Evolutionary conservation across 1,140 invertebrate genomes (phyloP), one percentile per base, ranked within the genome.

Genomic region (Drosophila ficusphila): DNA sequence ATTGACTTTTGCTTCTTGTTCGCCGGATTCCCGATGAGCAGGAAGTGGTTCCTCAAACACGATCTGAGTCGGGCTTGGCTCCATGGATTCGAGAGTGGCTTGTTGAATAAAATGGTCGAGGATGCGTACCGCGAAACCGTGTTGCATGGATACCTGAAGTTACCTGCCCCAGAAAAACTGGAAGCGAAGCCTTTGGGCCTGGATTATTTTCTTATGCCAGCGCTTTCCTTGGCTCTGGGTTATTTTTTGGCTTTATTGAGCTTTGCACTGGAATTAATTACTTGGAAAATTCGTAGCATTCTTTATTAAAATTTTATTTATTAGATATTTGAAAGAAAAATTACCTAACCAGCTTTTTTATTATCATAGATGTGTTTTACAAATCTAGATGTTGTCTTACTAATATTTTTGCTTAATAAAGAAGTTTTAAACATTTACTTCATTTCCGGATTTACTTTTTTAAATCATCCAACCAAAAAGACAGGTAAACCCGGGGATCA

Each of bases 11-110:
- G 25, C 23, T 83, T 75, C 6, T 16, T 67, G 0, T 44, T 83
- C 7, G 57, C 62, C 7, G 79, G 79, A 0, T 83, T 61, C 21
- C 74, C 79, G 14, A 75, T 83, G 74, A 71, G 52, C 9, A 48
- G 31, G 0, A 47, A 82, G n/a, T 83, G 57, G 57, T 38, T 74
- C 12, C 49, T 83, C 1, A 77, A 82, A 25, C 12, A 64, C 1
- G 68, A 83, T 9, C 29, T 83, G 1, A 78, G 79, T 42, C 46
- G 69, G 16, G 23, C 79, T 2, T 36, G 73, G 16, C 67, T 57
- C 19, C 69, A 83, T 25, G 44, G 58, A n/a, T 83, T 83, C 9
- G 39, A 25, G 25, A 78, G 64, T 2, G 79, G 70, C 1, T 21
- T 83, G 0, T 0, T 78, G 12, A 23, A 83, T 8, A 83, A 79